phyloP scores from a whole-genome alignment of 2,113 vertebrate species.

The Nanorana parkeri region DNA sequence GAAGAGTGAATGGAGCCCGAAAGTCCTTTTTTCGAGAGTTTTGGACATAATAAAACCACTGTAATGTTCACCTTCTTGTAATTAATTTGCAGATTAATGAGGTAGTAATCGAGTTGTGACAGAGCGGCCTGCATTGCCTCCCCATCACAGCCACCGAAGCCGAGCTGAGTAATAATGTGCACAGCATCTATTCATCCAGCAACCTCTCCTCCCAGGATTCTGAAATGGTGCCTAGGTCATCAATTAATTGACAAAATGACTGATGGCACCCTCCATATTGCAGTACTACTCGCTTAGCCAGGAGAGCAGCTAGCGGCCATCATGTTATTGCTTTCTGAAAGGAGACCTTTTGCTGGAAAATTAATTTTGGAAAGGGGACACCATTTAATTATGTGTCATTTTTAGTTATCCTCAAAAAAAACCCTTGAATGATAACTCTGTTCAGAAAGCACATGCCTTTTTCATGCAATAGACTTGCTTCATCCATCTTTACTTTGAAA shows the following conservation, averaged over 20 bases:
- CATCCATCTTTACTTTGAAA: too few species aligned
- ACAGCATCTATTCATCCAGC: conserved; percentile 16
- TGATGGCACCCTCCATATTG: background rate
- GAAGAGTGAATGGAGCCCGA: too few species aligned
- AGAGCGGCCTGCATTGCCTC: background rate
- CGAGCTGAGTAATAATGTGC: background rate
- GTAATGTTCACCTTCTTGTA: background rate
- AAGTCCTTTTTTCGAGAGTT: background rate
- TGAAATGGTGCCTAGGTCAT: conserved; percentile 35
- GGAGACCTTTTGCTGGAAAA: background rate
- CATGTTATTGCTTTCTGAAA: background rate
- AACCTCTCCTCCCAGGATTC: conserved; percentile 1
- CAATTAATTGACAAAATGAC: conserved; percentile 32
- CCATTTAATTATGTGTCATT: too few species aligned
- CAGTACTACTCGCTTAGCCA: background rate
- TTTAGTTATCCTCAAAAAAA: too few species aligned
- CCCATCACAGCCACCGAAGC: background rate
- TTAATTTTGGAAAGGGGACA: too few species aligned
- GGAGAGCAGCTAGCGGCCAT: background rate
- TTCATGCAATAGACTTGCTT: too few species aligned
- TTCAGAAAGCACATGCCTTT: too few species aligned
- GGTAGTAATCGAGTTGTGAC: background rate
- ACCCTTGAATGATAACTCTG: too few species aligned
- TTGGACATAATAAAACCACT: background rate
- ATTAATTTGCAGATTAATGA: conserved; percentile 36